phyloP scores from a whole-genome alignment of 2,888 invertebrate species.

The Parelbella ahira region DNA sequence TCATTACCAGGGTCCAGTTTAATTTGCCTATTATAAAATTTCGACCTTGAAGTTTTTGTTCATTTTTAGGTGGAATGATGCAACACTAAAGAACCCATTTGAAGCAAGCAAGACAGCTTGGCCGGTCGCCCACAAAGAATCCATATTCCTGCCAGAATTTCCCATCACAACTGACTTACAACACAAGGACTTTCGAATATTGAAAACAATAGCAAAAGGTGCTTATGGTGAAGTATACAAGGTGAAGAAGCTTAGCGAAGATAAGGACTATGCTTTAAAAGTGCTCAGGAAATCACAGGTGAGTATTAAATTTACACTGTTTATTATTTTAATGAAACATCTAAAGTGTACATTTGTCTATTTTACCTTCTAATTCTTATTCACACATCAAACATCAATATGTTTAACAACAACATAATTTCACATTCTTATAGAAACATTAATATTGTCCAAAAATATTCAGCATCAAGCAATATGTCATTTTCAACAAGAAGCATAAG shows the following conservation, averaged over 20 bases:
- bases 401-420: too few relatives aligned
- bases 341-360: too few relatives aligned
- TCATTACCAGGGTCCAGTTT: too few relatives aligned
- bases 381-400: too few relatives aligned
- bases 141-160: conserved; percentile 93
- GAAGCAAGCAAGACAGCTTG: conserved; percentile 86
- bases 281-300: conserved; percentile 90
- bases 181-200: conserved; percentile 82
- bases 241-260: conserved; percentile 84
- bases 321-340: too few relatives aligned
- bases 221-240: conserved; percentile 95
- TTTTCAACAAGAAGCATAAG: too few relatives aligned
- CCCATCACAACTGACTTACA: conserved; percentile 83
- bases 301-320: conserved; percentile 30
- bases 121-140: conserved; percentile 91
- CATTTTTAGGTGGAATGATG: conserved; percentile 83
- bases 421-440: too few relatives aligned
- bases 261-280: conserved; percentile 90
- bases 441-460: too few relatives aligned
- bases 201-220: conserved; percentile 90
- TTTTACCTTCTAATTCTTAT: too few relatives aligned
- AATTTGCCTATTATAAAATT: too few relatives aligned
- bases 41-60: conserved; percentile 27
- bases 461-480: too few relatives aligned
- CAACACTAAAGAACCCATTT: conserved; percentile 81